phyloP scores from a whole-genome alignment of 2,113 vertebrate species.

The Butastur rufipennis region DNA sequence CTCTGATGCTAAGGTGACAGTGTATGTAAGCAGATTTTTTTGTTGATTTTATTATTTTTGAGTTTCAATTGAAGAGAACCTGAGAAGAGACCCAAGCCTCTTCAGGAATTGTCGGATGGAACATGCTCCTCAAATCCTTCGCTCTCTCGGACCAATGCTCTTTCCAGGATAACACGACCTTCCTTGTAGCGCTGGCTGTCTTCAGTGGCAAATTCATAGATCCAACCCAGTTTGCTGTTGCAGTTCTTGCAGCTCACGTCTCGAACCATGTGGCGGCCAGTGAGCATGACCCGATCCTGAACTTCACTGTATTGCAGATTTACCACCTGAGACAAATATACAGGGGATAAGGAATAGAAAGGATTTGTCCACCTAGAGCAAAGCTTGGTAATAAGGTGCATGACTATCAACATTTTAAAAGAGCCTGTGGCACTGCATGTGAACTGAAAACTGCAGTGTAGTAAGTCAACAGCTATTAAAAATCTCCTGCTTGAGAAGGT shows the following conservation, averaged over 20 bases:
- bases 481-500: neutral
- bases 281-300: conserved; percentile 98
- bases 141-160: conserved; percentile 93
- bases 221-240: conserved; percentile 99
- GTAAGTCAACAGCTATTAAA: neutral
- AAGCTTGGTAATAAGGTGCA: neutral
- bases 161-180: conserved; percentile 94
- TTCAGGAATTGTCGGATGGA: conserved; percentile 92
- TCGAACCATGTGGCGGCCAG: conserved; percentile 96
- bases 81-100: conserved; percentile 7
- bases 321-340: conserved; percentile 82
- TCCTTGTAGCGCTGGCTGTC: conserved; percentile 99
- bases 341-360: neutral
- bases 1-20: conserved; percentile 83
- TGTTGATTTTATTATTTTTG: conserved; percentile 70
- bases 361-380: neutral
- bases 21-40: conserved; percentile 79
- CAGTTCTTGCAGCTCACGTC: conserved; percentile 99
- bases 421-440: neutral
- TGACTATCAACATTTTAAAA: neutral
- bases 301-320: conserved; percentile 98
- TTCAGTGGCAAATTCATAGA: conserved; percentile 98
- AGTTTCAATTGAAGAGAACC: conserved; percentile 72
- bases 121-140: conserved; percentile 95
- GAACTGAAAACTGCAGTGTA: neutral